These are phyloP conservation scores for Sphaerophoria taeniata DNA, from an alignment of 2,888 invertebrate genomes.

Conservation along the genomic window DNA sequence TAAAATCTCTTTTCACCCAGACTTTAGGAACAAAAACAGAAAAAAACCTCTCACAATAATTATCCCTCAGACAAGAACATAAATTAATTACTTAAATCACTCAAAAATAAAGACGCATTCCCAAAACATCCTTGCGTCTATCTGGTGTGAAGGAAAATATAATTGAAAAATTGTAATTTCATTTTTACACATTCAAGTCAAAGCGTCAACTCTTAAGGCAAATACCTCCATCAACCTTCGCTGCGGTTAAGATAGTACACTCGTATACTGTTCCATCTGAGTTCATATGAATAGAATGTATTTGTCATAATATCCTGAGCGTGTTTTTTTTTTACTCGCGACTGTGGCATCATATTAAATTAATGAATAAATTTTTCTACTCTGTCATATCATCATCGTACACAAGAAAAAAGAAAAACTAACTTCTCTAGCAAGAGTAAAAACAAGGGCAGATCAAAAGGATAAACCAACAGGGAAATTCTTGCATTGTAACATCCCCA, in stretches of 20 bases:
- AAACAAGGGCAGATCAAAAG: conserved; percentile 14
- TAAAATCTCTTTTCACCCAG: too few species aligned
- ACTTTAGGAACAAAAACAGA: too few species aligned
- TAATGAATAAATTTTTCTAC: conserved; percentile 26
- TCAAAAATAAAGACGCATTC: too few species aligned
- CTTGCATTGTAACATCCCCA: conserved; percentile 20
- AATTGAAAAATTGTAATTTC: conserved; percentile 21
- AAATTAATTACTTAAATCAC: too few species aligned
- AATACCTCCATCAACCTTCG: not conserved
- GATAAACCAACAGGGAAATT: conserved; percentile 33
- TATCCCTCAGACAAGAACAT: too few species aligned
- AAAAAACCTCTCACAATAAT: too few species aligned
- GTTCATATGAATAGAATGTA: conserved; percentile 7
- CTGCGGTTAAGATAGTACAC: too few species aligned
- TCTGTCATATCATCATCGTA: not conserved
- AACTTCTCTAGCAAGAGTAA: not conserved
- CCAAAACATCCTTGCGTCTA: too few species aligned
- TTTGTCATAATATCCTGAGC: conserved; percentile 7
- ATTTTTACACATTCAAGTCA: conserved; percentile 4
- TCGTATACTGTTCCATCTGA: conserved; percentile 20
- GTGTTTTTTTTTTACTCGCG: not conserved
- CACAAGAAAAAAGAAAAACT: not conserved
- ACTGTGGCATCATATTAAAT: conserved; percentile 33
- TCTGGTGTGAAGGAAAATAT: not conserved
- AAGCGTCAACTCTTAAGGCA: not conserved